Evolutionary conservation across 2,113 vertebrate species (phyloP).

Genomic region (Hepsetus odoe): DNA sequence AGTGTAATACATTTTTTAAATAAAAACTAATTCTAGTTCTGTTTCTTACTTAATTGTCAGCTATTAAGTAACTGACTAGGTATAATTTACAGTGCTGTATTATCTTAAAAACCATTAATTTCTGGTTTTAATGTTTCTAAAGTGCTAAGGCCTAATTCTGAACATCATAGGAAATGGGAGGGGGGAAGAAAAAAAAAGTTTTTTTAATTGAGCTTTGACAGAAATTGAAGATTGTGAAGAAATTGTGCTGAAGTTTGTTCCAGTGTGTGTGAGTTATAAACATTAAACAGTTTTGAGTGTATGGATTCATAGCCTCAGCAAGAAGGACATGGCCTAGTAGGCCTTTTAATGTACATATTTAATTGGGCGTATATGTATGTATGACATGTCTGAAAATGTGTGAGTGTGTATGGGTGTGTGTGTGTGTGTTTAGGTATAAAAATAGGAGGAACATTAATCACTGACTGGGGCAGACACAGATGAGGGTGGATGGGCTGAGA

Average conservation of each 20-base stretch:
- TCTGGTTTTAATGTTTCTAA: too few relatives aligned
- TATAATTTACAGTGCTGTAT: too few relatives aligned
- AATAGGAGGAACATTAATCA: slow-evolving; percentile 71
- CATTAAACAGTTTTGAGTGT: neutral
- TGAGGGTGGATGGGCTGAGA: slow-evolving; percentile 66
- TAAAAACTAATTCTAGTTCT: too few relatives aligned
- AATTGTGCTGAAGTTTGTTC: neutral
- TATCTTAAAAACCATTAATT: too few relatives aligned
- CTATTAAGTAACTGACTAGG: too few relatives aligned
- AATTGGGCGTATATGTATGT: slow-evolving; percentile 14
- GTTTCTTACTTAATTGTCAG: too few relatives aligned
- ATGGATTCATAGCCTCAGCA: neutral
- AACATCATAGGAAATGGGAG: neutral
- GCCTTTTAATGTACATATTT: neutral
- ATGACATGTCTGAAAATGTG: neutral
- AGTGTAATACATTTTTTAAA: too few relatives aligned
- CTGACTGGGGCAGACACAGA: slow-evolving; percentile 65
- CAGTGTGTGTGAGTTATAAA: neutral
- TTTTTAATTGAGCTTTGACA: neutral
- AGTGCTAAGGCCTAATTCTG: too few relatives aligned
- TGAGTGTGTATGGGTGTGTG: neutral
- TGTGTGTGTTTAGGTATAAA: slow-evolving; percentile 32
- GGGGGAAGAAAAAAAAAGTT: neutral
- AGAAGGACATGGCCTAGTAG: neutral
- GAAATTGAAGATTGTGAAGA: neutral